A percentile compares a stretch with the other conserved stretches of the same genome.
phyloP scores from a whole-genome alignment of 2,113 vertebrate species.

The Melanerpes aurifrons region DNA sequence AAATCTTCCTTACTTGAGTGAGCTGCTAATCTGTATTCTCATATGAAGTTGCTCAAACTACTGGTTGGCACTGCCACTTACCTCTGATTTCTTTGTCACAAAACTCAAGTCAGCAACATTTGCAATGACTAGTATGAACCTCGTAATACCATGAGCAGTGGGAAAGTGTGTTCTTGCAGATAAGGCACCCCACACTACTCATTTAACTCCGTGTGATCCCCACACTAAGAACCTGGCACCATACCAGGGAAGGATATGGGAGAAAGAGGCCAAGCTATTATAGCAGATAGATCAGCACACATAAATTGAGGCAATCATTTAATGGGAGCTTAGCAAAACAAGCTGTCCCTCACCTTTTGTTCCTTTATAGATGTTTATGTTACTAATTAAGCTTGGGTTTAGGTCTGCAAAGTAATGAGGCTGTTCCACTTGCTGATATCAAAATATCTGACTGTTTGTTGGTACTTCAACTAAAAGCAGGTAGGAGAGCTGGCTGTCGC shows the following conservation, averaged over 20 bases:
- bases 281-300: background rate
- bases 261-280: background rate
- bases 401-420: slow-evolving; percentile 47
- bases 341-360: slow-evolving; percentile 54
- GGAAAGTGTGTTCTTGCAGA: slow-evolving; percentile 4
- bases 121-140: background rate
- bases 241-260: background rate
- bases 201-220: background rate
- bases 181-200: background rate
- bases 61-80: background rate
- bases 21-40: background rate
- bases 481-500: background rate
- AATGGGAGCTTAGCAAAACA: slow-evolving; percentile 17
- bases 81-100: background rate
- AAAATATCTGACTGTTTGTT: slow-evolving; percentile 49
- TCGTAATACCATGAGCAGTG: background rate
- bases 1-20: background rate
- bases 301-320: slow-evolving; percentile 4
- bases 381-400: slow-evolving; percentile 61
- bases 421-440: slow-evolving; percentile 40
- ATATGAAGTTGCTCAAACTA: background rate
- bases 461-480: slow-evolving; percentile 10
- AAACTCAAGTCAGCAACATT: slow-evolving; percentile 31
- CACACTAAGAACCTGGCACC: background rate
- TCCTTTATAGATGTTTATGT: slow-evolving; percentile 49